Conservation (phyloP, 2,888 invertebrate species). For the Thera obeliscata region DNA sequence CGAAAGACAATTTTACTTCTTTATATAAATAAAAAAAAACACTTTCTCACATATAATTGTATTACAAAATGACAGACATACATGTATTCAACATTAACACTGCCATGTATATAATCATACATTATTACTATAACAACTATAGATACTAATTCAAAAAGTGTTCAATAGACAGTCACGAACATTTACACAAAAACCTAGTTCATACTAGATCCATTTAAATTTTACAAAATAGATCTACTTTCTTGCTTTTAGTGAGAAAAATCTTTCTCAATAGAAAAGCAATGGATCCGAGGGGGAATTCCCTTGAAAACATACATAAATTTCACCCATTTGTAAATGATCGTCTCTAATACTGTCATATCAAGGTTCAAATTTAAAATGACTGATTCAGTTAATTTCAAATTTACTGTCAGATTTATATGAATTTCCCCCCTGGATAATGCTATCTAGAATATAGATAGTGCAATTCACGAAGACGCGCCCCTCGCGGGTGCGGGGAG, state of each 20-base stretch:
- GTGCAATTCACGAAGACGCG: too few species aligned
- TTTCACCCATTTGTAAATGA: too few species aligned
- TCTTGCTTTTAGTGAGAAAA: neutral
- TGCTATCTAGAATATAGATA: too few species aligned
- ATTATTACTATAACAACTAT: slow-evolving; percentile 1
- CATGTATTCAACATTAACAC: slow-evolving; percentile 56
- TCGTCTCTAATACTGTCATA: too few species aligned
- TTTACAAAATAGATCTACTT: neutral
- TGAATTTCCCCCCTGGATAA: too few species aligned
- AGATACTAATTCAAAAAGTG: neutral
- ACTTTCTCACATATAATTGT: slow-evolving; percentile 60
- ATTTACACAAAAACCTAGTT: neutral
- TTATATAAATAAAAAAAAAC: slow-evolving; percentile 37
- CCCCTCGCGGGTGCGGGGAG: too few species aligned
- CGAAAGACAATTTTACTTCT: slow-evolving; percentile 31
- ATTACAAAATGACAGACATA: slow-evolving; percentile 71
- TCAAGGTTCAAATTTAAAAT: too few species aligned
- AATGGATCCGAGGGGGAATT: neutral
- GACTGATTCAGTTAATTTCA: too few species aligned
- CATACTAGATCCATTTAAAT: neutral
- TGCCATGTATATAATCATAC: slow-evolving; percentile 51
- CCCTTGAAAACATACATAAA: too few species aligned
- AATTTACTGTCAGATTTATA: too few species aligned
- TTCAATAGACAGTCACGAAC: slow-evolving; percentile 6
- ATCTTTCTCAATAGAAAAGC: neutral